Percentiles rank a stretch among this genome's conserved stretches.
Evolutionary conservation across 2,888 invertebrate genomes (phyloP).

Genomic region (Ennomos quercinarius): DNA sequence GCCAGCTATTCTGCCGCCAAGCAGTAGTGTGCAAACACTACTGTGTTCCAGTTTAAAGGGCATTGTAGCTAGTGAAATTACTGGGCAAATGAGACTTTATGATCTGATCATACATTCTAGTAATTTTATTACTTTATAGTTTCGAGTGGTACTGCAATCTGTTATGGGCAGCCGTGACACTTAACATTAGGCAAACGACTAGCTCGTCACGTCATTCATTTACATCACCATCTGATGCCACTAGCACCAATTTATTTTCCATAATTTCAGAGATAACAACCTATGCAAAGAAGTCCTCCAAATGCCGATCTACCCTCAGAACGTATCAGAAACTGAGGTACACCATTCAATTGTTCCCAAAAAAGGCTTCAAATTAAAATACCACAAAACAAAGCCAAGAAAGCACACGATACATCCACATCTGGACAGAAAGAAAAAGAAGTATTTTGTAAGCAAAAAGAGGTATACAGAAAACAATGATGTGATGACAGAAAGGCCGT

Average conservation of each 20-base stretch:
- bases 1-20: no score
- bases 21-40: no score
- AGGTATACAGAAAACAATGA: conserved; percentile 57
- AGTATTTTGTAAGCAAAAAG: conserved; percentile 64
- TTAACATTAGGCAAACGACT: no score
- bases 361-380: conserved; percentile 71
- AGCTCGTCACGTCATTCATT: no score
- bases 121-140: no score
- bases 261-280: conserved; percentile 56
- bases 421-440: conserved; percentile 67
- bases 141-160: no score
- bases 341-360: conserved; percentile 74
- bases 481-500: conserved; percentile 62
- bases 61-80: no score
- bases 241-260: background rate
- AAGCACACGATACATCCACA: conserved; percentile 59
- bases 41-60: no score
- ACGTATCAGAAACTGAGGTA: conserved; percentile 61
- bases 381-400: conserved; percentile 63
- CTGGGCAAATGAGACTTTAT: no score
- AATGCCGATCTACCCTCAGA: conserved; percentile 59
- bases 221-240: no score
- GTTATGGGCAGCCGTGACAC: no score
- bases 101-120: no score
- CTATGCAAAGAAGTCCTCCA: conserved; percentile 65